Percentiles rank a stretch among this genome's conserved stretches.
Conservation (phyloP, 2,113 vertebrate species). For the Ciconia stormi region DNA sequence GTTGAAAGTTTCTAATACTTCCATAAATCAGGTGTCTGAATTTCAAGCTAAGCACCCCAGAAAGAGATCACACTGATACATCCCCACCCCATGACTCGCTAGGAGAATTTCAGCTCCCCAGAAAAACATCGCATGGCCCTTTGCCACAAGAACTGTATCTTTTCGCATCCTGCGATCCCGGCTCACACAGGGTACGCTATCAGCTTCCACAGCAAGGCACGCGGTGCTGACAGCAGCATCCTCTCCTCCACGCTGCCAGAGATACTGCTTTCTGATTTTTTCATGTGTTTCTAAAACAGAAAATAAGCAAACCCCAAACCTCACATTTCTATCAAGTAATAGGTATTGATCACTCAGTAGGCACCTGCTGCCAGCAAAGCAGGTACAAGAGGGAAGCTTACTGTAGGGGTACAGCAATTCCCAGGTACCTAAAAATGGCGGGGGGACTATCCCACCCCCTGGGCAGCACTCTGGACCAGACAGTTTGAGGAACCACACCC, state of each 20-base stretch:
- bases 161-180: fast-evolving
- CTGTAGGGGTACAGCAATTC: not conserved
- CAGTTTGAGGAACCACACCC: not conserved
- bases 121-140: fast-evolving
- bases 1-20: not conserved
- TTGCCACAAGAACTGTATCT: not conserved
- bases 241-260: fast-evolving
- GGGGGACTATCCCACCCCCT: not conserved
- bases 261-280: not conserved
- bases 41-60: not conserved
- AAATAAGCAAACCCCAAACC: not conserved
- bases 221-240: fast-evolving
- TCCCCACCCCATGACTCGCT: not conserved
- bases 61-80: not conserved
- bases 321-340: not conserved
- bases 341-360: not conserved
- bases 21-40: not conserved
- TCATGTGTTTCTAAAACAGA: not conserved
- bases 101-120: not conserved
- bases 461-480: not conserved
- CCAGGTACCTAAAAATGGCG: not conserved
- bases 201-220: not conserved
- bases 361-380: not conserved
- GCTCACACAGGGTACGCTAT: not conserved
- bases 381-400: not conserved